Evolutionary conservation across 2,888 invertebrate species (phyloP), one percentile per base, ranked within the genome.

Genomic region (Pterobdella sp.): DNA sequence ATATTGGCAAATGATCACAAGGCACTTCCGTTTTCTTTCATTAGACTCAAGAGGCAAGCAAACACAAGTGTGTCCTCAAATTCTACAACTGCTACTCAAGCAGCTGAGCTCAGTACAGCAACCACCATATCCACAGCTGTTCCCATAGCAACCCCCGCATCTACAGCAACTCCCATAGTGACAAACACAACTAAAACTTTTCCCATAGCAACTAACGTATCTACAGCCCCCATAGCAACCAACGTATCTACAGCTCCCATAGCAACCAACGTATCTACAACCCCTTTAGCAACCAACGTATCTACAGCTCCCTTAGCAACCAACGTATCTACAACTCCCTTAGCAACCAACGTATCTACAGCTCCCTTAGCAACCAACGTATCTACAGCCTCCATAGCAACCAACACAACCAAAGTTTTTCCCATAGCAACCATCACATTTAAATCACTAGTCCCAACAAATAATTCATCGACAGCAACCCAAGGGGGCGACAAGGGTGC

Each of bases 111-210:
- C 7, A 42, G 10, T 14, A 42, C 42, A 42, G 42, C 42, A 42
- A 18, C 42, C 7, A 42, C 42, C 7, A 42, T 26, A 56, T 26
- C 60, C n/a, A 56, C 60, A 56, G 60, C 60, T 26, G n/a, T 22
- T 26, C 4, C 65, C 26, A 34, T 22, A 7, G 32, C 65, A 35
- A 22, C 65, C 26, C 3, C 32, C 26, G 2, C 34, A 34, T 31
- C 65, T 18, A 34, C 65, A 65, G 35, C 65, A 65, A 31, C 65
- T 31, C 18, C 65, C 29, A 65, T 34, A 65, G n/a, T 34, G 32
- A 10, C 35, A 3, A 65, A 7, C 4, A 14, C 65, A 65, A 31
- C 65, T 14, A 3, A 29, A 65, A 4, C 31, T 29, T 22, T 4
- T 31, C 7, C 63, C n/a, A 63, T 26, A 63, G 63, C 7, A 7